A percentile compares a stretch with the other conserved stretches of the same genome.
Evolutionary conservation across 2,113 vertebrate species (phyloP).

Genomic region (Calidris pugnax): DNA sequence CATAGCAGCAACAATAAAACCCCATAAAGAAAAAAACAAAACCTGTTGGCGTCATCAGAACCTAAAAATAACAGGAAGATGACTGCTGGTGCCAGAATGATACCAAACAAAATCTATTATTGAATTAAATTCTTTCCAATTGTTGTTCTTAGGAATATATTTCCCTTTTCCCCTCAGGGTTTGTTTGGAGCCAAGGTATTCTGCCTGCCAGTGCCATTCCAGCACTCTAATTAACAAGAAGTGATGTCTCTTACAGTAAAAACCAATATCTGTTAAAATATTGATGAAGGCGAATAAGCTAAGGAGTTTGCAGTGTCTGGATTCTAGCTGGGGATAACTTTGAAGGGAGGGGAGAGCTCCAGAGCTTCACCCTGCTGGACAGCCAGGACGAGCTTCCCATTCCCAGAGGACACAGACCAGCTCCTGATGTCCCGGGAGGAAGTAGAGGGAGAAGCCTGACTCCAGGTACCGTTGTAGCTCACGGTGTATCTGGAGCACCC

Average conservation of each 20-base stretch:
- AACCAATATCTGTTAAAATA: conserved; percentile 34
- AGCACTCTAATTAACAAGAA: conserved; percentile 64
- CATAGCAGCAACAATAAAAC: background rate
- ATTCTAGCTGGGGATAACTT: background rate
- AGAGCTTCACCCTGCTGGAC: background rate
- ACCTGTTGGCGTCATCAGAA: conserved; percentile 54
- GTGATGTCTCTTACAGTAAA: conserved; percentile 56
- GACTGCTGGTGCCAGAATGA: conserved; percentile 51
- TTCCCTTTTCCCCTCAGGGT: conserved; percentile 37
- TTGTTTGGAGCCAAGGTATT: conserved; percentile 50
- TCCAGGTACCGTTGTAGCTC: background rate
- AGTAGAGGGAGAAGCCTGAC: background rate
- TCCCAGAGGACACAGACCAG: background rate
- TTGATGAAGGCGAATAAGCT: background rate
- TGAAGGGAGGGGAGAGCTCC: background rate
- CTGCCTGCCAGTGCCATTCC: conserved; percentile 46
- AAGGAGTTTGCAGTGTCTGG: background rate
- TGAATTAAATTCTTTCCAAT: conserved; percentile 48
- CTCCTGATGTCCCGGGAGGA: background rate
- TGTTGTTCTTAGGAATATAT: conserved; percentile 57
- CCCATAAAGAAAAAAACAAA: background rate
- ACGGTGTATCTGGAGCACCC: too few relatives aligned
- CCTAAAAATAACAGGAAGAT: conserved; percentile 65
- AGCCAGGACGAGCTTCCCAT: accelerated
- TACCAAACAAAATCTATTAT: conserved; percentile 58